Evolutionary conservation across 2,888 invertebrate genomes (phyloP).

Genomic region (Synergus itoensis): DNA sequence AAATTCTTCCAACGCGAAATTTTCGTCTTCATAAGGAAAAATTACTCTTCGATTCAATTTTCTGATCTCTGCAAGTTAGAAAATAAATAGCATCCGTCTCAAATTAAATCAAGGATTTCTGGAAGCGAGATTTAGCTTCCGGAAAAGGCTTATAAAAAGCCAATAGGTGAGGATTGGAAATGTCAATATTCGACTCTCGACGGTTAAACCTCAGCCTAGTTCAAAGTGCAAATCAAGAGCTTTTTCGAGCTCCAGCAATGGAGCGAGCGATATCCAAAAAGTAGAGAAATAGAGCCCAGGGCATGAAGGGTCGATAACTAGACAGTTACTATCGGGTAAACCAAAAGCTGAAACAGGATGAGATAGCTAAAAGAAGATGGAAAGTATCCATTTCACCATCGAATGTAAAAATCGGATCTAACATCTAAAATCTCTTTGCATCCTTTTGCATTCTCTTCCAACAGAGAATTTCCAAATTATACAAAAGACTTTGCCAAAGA

Average conservation of each 20-base stretch:
- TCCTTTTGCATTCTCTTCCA: neutral
- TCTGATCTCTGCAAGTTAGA: neutral
- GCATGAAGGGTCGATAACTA: constrained; percentile 20
- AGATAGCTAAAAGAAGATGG: constrained; percentile 4
- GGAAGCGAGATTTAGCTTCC: neutral
- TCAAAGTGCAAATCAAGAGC: constrained; percentile 41
- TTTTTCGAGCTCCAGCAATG: constrained; percentile 30
- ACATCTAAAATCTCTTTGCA: neutral
- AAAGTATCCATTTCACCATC: neutral
- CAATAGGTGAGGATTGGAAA: constrained; percentile 21
- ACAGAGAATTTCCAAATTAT: neutral
- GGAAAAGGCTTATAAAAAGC: constrained; percentile 27
- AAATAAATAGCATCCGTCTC: neutral
- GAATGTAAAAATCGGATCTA: neutral
- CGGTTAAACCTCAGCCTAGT: constrained; percentile 31
- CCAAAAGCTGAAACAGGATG: constrained; percentile 15
- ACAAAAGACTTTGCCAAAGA: neutral
- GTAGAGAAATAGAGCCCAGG: constrained; percentile 26
- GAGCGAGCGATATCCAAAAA: constrained; percentile 29
- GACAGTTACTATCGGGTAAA: constrained; percentile 3
- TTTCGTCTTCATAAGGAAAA: neutral
- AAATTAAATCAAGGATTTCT: neutral
- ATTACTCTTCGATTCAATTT: neutral
- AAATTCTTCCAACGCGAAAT: neutral
- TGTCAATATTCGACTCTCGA: constrained; percentile 31